A percentile compares a stretch with the other conserved stretches of the same genome.
Evolutionary conservation across 1,140 invertebrate genomes (phyloP).

Genomic region (Dinothrombium tinctorium): DNA sequence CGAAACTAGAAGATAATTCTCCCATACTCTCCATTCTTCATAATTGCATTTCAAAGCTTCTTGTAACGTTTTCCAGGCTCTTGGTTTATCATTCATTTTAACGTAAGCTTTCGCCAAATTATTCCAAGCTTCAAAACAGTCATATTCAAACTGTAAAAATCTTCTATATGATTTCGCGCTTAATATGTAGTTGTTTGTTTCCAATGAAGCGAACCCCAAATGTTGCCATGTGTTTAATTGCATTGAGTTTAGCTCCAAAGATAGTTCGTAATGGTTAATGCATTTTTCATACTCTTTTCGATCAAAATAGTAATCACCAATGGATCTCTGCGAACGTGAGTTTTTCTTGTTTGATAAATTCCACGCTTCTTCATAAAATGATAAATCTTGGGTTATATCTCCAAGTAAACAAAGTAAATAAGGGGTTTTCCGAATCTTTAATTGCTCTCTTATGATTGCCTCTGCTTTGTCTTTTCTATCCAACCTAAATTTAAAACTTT

Average conservation of each 20-base stretch:
- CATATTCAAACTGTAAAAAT: conserved; percentile 61
- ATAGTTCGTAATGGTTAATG: conserved; percentile 49
- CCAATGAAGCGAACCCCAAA: conserved; percentile 57
- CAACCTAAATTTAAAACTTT: conserved; percentile 16
- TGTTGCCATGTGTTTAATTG: conserved; percentile 55
- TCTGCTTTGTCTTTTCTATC: conserved; percentile 37
- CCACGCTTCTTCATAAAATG: conserved; percentile 70
- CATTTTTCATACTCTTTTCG: conserved; percentile 44
- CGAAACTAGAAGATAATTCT: conserved; percentile 66
- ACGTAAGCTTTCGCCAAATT: conserved; percentile 83
- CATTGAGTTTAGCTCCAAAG: conserved; percentile 55
- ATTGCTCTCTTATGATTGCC: conserved; percentile 55
- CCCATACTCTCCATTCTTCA: conserved; percentile 91
- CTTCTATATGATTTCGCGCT: conserved; percentile 59
- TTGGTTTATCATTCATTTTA: conserved; percentile 53
- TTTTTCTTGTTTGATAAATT: conserved; percentile 52
- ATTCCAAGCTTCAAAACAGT: conserved; percentile 88
- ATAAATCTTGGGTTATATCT: conserved; percentile 41
- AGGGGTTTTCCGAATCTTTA: conserved; percentile 52
- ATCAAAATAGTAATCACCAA: conserved; percentile 52
- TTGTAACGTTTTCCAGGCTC: conserved; percentile 53
- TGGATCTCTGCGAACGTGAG: conserved; percentile 48
- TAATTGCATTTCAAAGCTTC: conserved; percentile 80
- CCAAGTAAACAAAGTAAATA: conserved; percentile 69
- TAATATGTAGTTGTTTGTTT: conserved; percentile 49